Evolutionary conservation across 1,140 invertebrate species (phyloP).

Genomic region (Vollenhovia emeryi): DNA sequence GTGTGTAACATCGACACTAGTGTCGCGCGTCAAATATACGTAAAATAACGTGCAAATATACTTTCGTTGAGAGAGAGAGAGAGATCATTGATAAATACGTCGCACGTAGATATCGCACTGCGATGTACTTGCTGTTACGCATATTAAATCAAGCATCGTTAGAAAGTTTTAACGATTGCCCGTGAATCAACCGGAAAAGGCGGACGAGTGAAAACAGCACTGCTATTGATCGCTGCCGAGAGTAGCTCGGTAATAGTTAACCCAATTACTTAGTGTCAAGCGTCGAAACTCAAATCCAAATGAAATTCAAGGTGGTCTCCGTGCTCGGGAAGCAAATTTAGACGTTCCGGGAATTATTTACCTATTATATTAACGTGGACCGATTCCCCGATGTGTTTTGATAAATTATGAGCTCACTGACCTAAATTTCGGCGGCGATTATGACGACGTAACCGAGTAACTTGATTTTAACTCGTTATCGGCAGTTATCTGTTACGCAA

Average conservation of each 20-base stretch:
- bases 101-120: conserved; percentile 5
- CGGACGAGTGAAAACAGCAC: conserved; percentile 75
- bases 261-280: conserved; percentile 41
- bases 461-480: not conserved
- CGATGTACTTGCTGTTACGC: conserved; percentile 32
- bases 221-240: conserved; percentile 62
- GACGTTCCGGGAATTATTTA: conserved; percentile 34
- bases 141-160: conserved; percentile 75
- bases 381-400: not conserved
- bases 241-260: conserved; percentile 53
- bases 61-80: conserved; percentile 24
- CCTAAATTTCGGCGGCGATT: not conserved
- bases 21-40: not conserved
- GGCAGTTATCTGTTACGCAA: not conserved
- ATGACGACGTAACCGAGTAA: not conserved
- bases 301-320: conserved; percentile 26
- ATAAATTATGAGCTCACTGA: not conserved
- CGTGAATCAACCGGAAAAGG: conserved; percentile 77
- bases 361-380: conserved; percentile 13
- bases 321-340: not conserved
- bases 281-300: not conserved
- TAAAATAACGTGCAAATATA: not conserved
- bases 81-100: conserved; percentile 34
- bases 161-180: conserved; percentile 82
- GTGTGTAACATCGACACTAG: too few species aligned